Base-by-base conservation (phyloP, 1,140 invertebrate genomes). In the Archivesica marissinica region DNA sequence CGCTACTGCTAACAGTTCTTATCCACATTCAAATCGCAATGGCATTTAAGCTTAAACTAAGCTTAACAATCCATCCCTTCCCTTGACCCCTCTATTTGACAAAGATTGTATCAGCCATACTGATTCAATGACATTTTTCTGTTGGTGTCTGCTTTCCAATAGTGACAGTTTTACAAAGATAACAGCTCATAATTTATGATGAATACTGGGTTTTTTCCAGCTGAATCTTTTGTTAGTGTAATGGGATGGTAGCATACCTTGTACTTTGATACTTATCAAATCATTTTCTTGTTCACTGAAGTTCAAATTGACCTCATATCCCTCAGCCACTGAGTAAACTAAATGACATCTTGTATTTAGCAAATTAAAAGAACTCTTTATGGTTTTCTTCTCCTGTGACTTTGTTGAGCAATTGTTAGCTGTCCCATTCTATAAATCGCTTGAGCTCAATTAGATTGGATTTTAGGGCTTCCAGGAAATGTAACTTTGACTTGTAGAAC, bases 251-350 rank as follows among this genome's bases (percentile, higher is more conserved):
- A 47, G 68, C 64, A 68, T 25, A 44, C 9, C 13, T 68, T 38
- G 7, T 68, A 68, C 6, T n/a, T 7, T 44, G 68, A 72, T 72
- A 72, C 68, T 72, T 72, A 72, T 50, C 68, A 17, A 25, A n/a
- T 72, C 1, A 72, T 72, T 72, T 72, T 72, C 68, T 72, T 72
- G 68, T 72, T 72, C 68, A 72, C 25, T 72, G 68, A 35, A 33
- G 47, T 47, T 72, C 13, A 39, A 72, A 72, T 72, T 72, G 68
- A 72, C 68, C 68, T 11, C 25, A 25, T 44, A 72, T n/a, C 68
- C 25, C 68, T 44, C 17, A 72, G 17, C 68, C 68, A 41, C 68
- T 44, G 28, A 6, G 15, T 72, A 41, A 72, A n/a, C n/a, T n/a
- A n/a, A n/a, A n/a, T n/a, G n/a, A n/a, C n/a, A n/a, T n/a, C n/a